Evolutionary conservation across 2,888 invertebrate genomes (phyloP).

Genomic region (Cantharis lateralis): DNA sequence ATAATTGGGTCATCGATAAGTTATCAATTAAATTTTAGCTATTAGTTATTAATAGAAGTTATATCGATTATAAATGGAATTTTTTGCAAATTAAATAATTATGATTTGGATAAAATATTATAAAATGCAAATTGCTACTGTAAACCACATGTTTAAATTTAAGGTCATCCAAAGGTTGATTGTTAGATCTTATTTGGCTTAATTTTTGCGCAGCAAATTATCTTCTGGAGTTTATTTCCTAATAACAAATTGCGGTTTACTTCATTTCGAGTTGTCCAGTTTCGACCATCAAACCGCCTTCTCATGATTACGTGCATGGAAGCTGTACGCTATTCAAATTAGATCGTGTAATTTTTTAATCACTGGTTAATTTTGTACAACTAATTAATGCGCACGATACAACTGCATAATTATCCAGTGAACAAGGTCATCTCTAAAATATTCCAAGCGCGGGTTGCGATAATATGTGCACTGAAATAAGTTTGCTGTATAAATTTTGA

Average conservation of each 20-base stretch:
- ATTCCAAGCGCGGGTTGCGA: background rate
- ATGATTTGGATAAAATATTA: background rate
- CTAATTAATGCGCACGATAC: background rate
- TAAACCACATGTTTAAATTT: slow-evolving; percentile 1
- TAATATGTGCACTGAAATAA: background rate
- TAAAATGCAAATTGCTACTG: slow-evolving; percentile 7
- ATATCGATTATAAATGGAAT: background rate
- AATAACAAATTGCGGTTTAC: background rate
- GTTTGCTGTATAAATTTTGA: too few species aligned
- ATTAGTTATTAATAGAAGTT: background rate
- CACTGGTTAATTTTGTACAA: background rate
- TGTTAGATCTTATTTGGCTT: background rate
- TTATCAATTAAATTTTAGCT: background rate
- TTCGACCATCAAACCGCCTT: background rate
- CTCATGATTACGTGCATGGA: background rate
- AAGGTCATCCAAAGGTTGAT: slow-evolving; percentile 12
- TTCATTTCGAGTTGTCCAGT: background rate
- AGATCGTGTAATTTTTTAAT: background rate
- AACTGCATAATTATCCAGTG: background rate
- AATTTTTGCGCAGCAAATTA: slow-evolving; percentile 3
- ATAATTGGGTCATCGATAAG: background rate
- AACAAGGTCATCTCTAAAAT: background rate
- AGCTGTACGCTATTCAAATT: background rate
- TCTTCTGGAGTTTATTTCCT: background rate
- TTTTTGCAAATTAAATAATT: background rate